phyloP scores from a whole-genome alignment of 1,140 invertebrate genomes.

The Brachystomella parvula region DNA sequence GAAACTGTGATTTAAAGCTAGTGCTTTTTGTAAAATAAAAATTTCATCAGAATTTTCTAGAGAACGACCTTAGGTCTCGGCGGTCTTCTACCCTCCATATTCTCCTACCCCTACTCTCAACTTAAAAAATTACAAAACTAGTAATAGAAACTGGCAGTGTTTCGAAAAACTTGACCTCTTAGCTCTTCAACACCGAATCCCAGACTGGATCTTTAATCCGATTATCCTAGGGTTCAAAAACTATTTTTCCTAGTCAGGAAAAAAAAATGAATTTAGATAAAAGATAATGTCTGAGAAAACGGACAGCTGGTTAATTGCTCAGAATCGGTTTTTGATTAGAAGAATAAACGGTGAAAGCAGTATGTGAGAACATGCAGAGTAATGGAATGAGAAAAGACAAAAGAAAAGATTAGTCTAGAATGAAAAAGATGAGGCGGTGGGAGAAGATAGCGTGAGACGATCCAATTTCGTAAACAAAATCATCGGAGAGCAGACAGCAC shows the following conservation, averaged over 20 bases:
- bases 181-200: not conserved
- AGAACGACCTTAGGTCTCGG: conserved; percentile 30
- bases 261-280: not conserved
- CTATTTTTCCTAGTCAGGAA: not conserved
- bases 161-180: not conserved
- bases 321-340: not conserved
- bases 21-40: conserved; percentile 10
- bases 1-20: not conserved
- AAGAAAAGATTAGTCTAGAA: conserved; percentile 6
- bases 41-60: not conserved
- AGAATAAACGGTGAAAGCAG: not conserved
- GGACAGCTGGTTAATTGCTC: conserved; percentile 28
- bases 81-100: conserved; percentile 26
- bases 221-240: too few relatives aligned
- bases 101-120: conserved; percentile 2
- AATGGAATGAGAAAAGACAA: not conserved
- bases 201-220: too few relatives aligned
- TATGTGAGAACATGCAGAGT: not conserved
- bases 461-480: conserved; percentile 28
- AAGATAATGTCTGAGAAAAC: conserved; percentile 23
- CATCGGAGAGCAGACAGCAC: conserved; percentile 31
- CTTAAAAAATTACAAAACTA: conserved; percentile 1
- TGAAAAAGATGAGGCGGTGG: not conserved
- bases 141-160: not conserved
- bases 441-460: conserved; percentile 32